Evolutionary conservation across 2,888 invertebrate genomes (phyloP).

Genomic region (Antheraea yamamai): DNA sequence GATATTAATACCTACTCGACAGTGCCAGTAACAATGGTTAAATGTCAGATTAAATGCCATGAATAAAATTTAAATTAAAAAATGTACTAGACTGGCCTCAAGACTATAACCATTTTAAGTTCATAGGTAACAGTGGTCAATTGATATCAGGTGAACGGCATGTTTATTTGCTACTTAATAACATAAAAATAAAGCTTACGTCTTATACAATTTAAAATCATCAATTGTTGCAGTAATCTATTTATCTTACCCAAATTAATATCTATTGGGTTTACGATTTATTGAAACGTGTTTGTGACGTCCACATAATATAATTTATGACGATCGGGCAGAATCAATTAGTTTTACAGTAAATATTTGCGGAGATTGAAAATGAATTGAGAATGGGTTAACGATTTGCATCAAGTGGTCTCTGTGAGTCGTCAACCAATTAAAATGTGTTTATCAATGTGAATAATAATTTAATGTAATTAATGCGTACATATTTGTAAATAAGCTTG

Average conservation of each 20-base stretch:
- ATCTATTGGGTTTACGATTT: slow-evolving; percentile 5
- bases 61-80: no score
- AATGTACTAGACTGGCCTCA: no score
- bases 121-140: no score
- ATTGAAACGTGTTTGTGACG: slow-evolving; percentile 19
- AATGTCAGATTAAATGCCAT: no score
- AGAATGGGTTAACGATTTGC: slow-evolving; percentile 3
- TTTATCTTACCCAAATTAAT: not conserved
- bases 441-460: not conserved
- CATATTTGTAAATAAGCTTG: not conserved
- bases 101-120: no score
- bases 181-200: no score
- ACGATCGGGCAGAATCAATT: slow-evolving; percentile 6
- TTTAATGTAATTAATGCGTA: not conserved
- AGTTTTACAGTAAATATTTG: slow-evolving; percentile 14
- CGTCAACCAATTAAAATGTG: not conserved
- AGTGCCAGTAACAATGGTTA: no score
- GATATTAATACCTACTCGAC: no score
- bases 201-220: not conserved
- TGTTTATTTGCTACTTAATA: no score
- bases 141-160: not conserved
- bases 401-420: slow-evolving; percentile 2
- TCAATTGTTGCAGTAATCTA: not conserved
- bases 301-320: slow-evolving; percentile 30
- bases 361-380: not conserved